A percentile compares a stretch with the other conserved stretches of the same genome.
Conservation (phyloP, 1,140 invertebrate species). For the Panonychus citri region DNA sequence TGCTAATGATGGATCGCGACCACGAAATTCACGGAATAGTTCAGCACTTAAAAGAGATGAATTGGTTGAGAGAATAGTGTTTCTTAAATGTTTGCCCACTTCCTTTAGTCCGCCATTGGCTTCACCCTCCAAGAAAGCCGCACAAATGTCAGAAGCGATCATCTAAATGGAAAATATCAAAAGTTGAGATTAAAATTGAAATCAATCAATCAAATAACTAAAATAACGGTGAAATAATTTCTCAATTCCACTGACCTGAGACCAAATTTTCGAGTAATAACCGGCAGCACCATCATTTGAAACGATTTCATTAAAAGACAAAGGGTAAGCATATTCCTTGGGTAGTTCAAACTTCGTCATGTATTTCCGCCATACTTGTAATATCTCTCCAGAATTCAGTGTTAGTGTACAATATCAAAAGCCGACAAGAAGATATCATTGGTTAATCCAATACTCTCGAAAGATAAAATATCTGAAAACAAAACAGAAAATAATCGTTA, state of each 20-base stretch:
- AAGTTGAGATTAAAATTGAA: not conserved
- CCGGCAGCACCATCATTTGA: conserved; percentile 22
- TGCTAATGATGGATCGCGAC: conserved; percentile 62
- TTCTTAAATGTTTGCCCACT: not conserved
- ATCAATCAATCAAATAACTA: not conserved
- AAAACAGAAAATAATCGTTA: not conserved
- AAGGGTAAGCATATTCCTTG: conserved; percentile 49
- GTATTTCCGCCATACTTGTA: conserved; percentile 50
- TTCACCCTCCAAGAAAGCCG: not conserved
- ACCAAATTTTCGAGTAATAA: conserved; percentile 26
- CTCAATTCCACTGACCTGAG: conserved; percentile 16
- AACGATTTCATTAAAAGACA: conserved; percentile 37
- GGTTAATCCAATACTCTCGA: conserved; percentile 23
- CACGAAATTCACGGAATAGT: conserved; percentile 66
- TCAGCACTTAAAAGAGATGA: conserved; percentile 24
- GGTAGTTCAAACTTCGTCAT: conserved; percentile 39
- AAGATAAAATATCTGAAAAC: not conserved
- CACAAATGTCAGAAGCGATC: not conserved
- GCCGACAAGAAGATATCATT: conserved; percentile 53
- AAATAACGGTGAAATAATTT: not conserved
- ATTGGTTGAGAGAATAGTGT: not conserved
- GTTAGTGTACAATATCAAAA: conserved; percentile 52
- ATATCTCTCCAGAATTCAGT: conserved; percentile 54
- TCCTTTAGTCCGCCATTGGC: not conserved
- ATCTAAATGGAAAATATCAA: not conserved